Evolutionary conservation across 2,113 vertebrate species (phyloP).

Genomic region (Danionella cerebrum): DNA sequence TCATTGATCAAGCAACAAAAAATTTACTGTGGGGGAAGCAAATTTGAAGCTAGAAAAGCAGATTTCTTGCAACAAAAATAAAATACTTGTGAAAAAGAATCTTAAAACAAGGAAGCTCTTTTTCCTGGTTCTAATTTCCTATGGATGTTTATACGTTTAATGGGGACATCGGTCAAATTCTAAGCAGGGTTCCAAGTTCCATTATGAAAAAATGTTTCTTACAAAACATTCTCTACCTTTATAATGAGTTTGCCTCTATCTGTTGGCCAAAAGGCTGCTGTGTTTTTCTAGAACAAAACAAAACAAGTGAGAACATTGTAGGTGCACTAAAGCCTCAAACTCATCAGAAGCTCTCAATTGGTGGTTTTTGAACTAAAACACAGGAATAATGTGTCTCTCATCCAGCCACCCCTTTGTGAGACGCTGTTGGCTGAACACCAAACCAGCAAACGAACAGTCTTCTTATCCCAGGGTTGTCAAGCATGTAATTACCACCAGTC

Average conservation of each 20-base stretch:
- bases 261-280: slow-evolving; percentile 17
- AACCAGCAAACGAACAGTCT: slow-evolving; percentile 41
- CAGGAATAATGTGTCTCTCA: slow-evolving; percentile 45
- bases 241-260: slow-evolving; percentile 21
- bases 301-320: slow-evolving; percentile 26
- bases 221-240: too few relatives aligned
- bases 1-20: too few relatives aligned
- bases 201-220: too few relatives aligned
- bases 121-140: too few relatives aligned
- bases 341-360: slow-evolving; percentile 28
- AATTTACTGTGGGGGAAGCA: too few relatives aligned
- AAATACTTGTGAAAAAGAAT: too few relatives aligned
- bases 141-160: too few relatives aligned
- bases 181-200: too few relatives aligned
- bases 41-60: too few relatives aligned
- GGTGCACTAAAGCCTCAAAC: slow-evolving; percentile 35
- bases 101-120: too few relatives aligned
- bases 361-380: slow-evolving; percentile 48
- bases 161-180: too few relatives aligned
- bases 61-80: too few relatives aligned
- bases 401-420: slow-evolving; percentile 50
- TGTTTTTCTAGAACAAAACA: slow-evolving; percentile 27
- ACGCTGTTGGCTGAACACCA: slow-evolving; percentile 42
- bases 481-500: slow-evolving; percentile 52
- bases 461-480: slow-evolving; percentile 48